These are phyloP conservation scores for Lordiphosa fenestrarum DNA, from an alignment of 2,888 invertebrate genomes.

Conservation along the genomic window DNA sequence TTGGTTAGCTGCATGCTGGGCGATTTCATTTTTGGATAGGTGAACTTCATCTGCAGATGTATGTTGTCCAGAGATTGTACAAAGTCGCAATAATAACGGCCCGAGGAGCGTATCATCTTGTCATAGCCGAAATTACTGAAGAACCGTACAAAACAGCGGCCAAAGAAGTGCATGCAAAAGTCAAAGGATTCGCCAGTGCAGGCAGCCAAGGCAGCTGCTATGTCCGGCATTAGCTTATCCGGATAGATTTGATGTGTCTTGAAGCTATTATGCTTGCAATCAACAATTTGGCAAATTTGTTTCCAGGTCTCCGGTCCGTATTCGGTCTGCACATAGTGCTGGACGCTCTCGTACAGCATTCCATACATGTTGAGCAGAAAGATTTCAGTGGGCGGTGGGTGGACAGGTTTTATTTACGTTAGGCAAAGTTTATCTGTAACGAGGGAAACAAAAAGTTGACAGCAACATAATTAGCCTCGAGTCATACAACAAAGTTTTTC, in stretches of 20 bases:
- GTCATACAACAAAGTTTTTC: conserved; percentile 48
- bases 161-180: conserved; percentile 92
- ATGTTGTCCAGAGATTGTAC: conserved; percentile 95
- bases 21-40: conserved; percentile 95
- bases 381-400: conserved; percentile 13
- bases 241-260: conserved; percentile 92
- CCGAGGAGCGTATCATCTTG: conserved; percentile 91
- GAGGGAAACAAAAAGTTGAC: conserved; percentile 43
- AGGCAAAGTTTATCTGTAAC: conserved; percentile 50
- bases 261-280: conserved; percentile 87
- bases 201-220: conserved; percentile 88
- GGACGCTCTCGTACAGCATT: conserved; percentile 85
- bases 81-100: conserved; percentile 94
- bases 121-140: conserved; percentile 95
- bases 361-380: conserved; percentile 40
- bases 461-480: conserved; percentile 40
- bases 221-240: conserved; percentile 88
- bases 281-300: conserved; percentile 86
- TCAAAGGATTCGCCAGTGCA: conserved; percentile 85
- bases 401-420: conserved; percentile 29
- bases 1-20: conserved; percentile 95
- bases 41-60: conserved; percentile 94
- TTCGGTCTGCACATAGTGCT: conserved; percentile 89
- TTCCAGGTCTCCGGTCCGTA: conserved; percentile 91
- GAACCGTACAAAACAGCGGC: conserved; percentile 93